Evolutionary conservation across 1,140 invertebrate genomes (phyloP).

Genomic region (Melipona quadrifasciata): DNA sequence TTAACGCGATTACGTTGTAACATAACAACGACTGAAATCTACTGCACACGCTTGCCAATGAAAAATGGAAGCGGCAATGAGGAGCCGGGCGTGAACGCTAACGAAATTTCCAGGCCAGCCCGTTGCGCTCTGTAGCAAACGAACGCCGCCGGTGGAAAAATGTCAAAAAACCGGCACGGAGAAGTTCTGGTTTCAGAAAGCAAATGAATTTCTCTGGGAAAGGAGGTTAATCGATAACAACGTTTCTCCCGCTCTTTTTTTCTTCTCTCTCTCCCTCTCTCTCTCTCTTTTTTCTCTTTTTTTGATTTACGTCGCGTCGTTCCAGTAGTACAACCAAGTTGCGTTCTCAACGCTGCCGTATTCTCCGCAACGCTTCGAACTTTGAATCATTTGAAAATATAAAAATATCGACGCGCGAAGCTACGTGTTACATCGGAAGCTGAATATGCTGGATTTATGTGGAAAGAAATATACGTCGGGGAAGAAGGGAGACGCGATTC

Average conservation of each 20-base stretch:
- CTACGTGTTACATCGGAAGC: background rate
- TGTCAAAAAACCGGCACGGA: background rate
- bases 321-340: background rate
- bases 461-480: no score
- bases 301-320: constrained; percentile 7
- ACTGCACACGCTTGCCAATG: constrained; percentile 44
- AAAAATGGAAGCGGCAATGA: background rate
- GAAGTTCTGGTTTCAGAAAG: constrained; percentile 10
- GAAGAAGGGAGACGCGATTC: no score
- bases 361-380: background rate
- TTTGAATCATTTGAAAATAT: background rate
- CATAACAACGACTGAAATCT: constrained; percentile 54
- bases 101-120: constrained; percentile 40
- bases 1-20: constrained; percentile 64
- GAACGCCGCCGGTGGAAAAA: constrained; percentile 1
- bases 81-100: constrained; percentile 16
- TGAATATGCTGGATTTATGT: background rate
- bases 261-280: no score
- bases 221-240: constrained; percentile 45
- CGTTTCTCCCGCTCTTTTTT: background rate
- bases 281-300: background rate
- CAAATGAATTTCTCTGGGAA: constrained; percentile 12
- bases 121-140: background rate
- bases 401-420: background rate
- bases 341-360: background rate